Conservation (phyloP, 2,113 vertebrate genomes). For the Synchiropus splendidus region DNA sequence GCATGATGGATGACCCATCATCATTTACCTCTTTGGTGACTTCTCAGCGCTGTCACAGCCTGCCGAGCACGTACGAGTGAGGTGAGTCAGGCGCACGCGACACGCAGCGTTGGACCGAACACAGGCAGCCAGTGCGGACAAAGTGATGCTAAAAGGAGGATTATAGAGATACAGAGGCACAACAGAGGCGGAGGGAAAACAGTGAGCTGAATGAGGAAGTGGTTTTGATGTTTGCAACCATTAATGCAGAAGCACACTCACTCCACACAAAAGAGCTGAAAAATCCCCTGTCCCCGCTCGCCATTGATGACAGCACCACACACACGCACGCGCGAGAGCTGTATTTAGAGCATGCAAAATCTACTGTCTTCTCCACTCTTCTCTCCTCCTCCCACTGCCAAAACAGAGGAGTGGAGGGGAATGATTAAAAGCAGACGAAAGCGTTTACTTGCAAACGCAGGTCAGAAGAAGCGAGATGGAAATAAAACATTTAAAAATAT, state of each 20-base stretch:
- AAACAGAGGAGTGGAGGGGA: constrained; percentile 15
- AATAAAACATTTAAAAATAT: no score
- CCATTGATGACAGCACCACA: constrained; percentile 54
- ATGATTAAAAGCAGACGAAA: constrained; percentile 34
- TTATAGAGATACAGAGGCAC: constrained; percentile 15
- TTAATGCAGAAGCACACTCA: constrained; percentile 23
- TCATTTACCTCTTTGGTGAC: constrained; percentile 69
- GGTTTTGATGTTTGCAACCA: constrained; percentile 50
- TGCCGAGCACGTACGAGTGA: constrained; percentile 50
- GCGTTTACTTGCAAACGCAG: constrained; percentile 37
- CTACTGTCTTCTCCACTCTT: constrained; percentile 59
- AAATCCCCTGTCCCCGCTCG: constrained; percentile 39
- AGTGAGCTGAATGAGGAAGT: constrained; percentile 38
- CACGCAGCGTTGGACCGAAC: constrained; percentile 16
- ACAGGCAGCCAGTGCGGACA: constrained; percentile 33
- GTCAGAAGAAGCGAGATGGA: constrained; percentile 8
- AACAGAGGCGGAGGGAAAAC: constrained; percentile 20
- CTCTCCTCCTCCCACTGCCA: constrained; percentile 31
- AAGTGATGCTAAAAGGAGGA: constrained; percentile 47
- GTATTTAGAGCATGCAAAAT: constrained; percentile 73
- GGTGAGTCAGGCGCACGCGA: constrained; percentile 15
- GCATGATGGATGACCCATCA: constrained; percentile 66
- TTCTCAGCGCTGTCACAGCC: constrained; percentile 63
- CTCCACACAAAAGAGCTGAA: constrained; percentile 36
- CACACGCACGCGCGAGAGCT: constrained; percentile 50